Evolutionary conservation across 1,140 invertebrate species (phyloP), one percentile per base, ranked within the genome.

Genomic region (Nomia melanderi): DNA sequence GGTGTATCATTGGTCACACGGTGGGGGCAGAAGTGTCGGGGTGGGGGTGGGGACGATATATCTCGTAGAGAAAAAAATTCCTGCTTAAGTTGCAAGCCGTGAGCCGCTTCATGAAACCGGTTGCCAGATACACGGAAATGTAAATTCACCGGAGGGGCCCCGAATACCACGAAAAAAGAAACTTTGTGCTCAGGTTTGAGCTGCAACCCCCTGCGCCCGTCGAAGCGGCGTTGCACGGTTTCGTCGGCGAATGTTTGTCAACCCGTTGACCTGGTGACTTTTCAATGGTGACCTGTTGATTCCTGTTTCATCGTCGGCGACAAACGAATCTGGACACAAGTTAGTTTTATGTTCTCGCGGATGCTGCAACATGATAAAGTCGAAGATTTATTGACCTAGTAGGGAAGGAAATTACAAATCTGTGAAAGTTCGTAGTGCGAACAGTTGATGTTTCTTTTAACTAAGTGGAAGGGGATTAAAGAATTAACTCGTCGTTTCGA

Each of bases 81-180:
- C 67, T 77, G 33, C 75, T 72, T 77, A 72, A 77, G 47, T 72
- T 77, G 75, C 57, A 77, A 72, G 59, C 47, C 44, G 36, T 56
- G 67, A 76, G 65, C n/a, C 44, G 72, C 23, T 76, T 76, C 72
- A 75, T 76, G 69, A 76, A 79, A 79, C 77, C 77, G 72, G 77
- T 79, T 79, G 36, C 31, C 53, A 47, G 64, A 75, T 66, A 79
- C 63, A 63, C 62, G 72, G 77, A 79, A 76, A 76, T 79, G 72
- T 76, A 79, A 79, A 79, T 76, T 79, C 54, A 53, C 25, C 23
- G 31, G 63, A 59, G 60, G 41, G 71, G 47, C 64, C 44, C 27
- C 36, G 54, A 53, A 75, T 71, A 67, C 62, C 25, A 47, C 31
- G 50, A 29, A 59, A 64, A 54, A 63, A 59, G 36, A 14, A 50